phyloP scores from a whole-genome alignment of 2,113 vertebrate species.

The Nothocercus julius region DNA sequence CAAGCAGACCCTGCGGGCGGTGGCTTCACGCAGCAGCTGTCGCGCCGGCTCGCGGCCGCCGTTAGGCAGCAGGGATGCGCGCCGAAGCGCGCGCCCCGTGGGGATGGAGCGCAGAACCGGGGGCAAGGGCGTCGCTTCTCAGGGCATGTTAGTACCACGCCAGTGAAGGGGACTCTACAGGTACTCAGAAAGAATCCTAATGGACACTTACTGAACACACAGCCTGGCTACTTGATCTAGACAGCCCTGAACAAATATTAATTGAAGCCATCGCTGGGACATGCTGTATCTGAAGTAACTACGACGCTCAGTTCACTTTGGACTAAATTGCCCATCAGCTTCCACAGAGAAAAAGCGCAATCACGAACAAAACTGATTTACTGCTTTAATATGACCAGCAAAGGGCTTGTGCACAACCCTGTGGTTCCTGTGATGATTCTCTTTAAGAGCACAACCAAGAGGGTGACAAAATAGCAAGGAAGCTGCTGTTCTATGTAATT shows the following conservation, averaged over 20 bases:
- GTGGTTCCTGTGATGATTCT: constrained; percentile 3
- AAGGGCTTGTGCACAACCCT: not conserved
- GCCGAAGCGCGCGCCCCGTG: not conserved
- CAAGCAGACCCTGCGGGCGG: not conserved
- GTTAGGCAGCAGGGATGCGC: not conserved
- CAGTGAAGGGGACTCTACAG: not conserved
- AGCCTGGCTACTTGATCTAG: not conserved
- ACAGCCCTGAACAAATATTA: not conserved
- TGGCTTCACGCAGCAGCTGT: not conserved
- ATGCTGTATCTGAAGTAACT: not conserved
- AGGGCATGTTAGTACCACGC: not conserved
- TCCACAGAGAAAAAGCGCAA: not conserved
- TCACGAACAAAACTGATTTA: constrained; percentile 27
- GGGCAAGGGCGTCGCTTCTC: not conserved
- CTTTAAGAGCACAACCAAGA: not conserved
- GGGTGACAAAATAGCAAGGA: not conserved
- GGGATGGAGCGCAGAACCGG: not conserved
- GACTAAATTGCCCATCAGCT: constrained; percentile 26
- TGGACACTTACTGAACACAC: not conserved
- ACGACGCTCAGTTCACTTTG: constrained; percentile 26
- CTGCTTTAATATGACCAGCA: constrained; percentile 1
- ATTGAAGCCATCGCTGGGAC: constrained; percentile 5
- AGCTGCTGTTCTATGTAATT: not conserved
- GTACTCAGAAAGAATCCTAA: not conserved
- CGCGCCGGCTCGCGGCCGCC: not conserved